These are phyloP conservation scores for Drosophila ambigua DNA, from an alignment of 1,140 invertebrate species.

Conservation along the genomic window DNA sequence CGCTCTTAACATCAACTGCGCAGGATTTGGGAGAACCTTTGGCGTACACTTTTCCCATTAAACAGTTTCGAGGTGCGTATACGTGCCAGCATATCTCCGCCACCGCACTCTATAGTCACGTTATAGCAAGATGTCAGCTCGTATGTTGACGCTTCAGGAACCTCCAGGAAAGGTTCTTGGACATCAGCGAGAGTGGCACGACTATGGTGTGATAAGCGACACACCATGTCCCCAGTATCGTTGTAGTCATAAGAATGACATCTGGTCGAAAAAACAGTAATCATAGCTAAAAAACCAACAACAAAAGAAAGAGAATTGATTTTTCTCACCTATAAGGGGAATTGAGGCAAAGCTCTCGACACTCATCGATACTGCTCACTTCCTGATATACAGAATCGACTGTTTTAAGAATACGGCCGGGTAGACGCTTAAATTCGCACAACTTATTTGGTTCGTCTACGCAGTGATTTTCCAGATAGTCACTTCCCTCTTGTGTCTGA, in stretches of 20 bases:
- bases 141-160: slow-evolving; percentile 94
- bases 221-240: slow-evolving; percentile 96
- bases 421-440: slow-evolving; percentile 96
- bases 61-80: slow-evolving; percentile 96
- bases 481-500: slow-evolving; percentile 88
- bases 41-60: slow-evolving; percentile 97
- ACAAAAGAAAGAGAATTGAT: not conserved
- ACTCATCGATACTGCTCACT: slow-evolving; percentile 93
- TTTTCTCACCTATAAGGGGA: slow-evolving; percentile 88
- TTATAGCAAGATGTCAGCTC: slow-evolving; percentile 97
- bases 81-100: slow-evolving; percentile 95
- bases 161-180: slow-evolving; percentile 95
- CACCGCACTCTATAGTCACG: slow-evolving; percentile 95
- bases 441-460: slow-evolving; percentile 94
- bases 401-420: slow-evolving; percentile 94
- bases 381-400: slow-evolving; percentile 97
- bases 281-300: too few relatives aligned
- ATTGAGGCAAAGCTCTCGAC: slow-evolving; percentile 93
- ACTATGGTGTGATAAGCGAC: slow-evolving; percentile 95
- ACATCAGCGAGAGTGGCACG: slow-evolving; percentile 94
- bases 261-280: slow-evolving; percentile 74
- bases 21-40: slow-evolving; percentile 96
- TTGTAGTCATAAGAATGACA: slow-evolving; percentile 97
- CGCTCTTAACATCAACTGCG: slow-evolving; percentile 92
- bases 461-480: slow-evolving; percentile 96